Evolutionary conservation across 2,888 invertebrate species (phyloP).

Genomic region (Portevinia maculata): DNA sequence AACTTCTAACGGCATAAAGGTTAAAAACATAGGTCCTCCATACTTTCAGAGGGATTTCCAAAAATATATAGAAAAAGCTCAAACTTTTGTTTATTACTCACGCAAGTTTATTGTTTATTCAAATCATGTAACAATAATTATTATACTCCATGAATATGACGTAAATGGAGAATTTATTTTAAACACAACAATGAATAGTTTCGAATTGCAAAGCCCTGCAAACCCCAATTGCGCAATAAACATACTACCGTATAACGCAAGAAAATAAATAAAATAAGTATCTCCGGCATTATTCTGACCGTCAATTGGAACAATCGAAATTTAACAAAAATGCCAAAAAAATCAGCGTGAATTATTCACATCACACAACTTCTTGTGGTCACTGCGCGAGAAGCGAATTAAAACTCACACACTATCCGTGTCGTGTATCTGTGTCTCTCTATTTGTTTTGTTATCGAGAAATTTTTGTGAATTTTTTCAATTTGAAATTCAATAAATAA

Average conservation of each 20-base stretch:
- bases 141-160: background rate
- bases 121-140: background rate
- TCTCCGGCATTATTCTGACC: conserved; percentile 11
- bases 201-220: conserved; percentile 28
- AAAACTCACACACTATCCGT: conserved; percentile 9
- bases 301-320: conserved; percentile 6
- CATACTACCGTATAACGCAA: conserved; percentile 23
- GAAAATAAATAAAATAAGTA: conserved; percentile 1
- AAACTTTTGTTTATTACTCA: background rate
- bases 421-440: background rate
- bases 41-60: no score
- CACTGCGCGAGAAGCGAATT: conserved; percentile 25
- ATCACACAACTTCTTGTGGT: conserved; percentile 42
- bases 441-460: conserved; percentile 36
- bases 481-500: conserved; percentile 50
- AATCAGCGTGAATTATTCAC: conserved; percentile 54
- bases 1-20: no score
- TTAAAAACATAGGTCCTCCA: no score
- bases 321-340: background rate
- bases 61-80: background rate
- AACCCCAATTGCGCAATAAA: conserved; percentile 49
- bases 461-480: conserved; percentile 9
- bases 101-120: background rate
- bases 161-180: background rate
- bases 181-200: background rate